Conservation (phyloP, 2,797 vertebrate species). For the Chiroxiphia lanceolata region DNA sequence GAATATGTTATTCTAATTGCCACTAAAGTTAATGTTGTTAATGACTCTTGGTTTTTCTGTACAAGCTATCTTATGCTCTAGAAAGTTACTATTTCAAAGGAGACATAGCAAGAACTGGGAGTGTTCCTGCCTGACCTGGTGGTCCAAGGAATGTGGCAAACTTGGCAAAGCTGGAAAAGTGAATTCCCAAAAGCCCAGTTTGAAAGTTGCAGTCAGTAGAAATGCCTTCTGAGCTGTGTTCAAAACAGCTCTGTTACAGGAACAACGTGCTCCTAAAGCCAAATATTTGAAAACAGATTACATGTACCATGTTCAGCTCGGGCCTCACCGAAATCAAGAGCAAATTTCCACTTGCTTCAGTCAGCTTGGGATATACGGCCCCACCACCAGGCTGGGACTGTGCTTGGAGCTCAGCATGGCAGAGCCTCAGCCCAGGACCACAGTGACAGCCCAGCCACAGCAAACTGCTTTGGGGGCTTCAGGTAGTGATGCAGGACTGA, state of each 20-base stretch:
- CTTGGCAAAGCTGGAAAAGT: conserved; percentile 40
- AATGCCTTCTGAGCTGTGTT: conserved; percentile 40
- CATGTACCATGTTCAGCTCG: neutral
- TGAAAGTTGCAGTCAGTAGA: conserved; percentile 38
- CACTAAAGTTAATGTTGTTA: conserved; percentile 43
- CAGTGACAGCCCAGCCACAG: neutral
- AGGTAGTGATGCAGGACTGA: neutral
- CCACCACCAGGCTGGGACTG: neutral
- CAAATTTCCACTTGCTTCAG: neutral
- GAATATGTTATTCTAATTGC: conserved; percentile 60
- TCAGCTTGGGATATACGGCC: fast-evolving
- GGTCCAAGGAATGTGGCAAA: conserved; percentile 60
- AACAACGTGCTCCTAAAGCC: neutral
- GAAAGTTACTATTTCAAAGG: conserved; percentile 22
- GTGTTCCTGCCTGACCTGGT: conserved; percentile 51
- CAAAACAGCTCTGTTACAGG: conserved; percentile 56
- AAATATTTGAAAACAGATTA: conserved; percentile 38
- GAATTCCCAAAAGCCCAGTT: conserved; percentile 2
- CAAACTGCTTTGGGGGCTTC: neutral
- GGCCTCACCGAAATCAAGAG: neutral
- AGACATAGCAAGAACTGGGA: conserved; percentile 12
- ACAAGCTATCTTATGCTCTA: neutral
- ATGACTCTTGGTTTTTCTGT: neutral
- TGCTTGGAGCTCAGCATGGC: fast-evolving
- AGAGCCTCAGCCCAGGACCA: neutral